phyloP scores from a whole-genome alignment of 2,113 vertebrate genomes.

The Irena cyanogastra region DNA sequence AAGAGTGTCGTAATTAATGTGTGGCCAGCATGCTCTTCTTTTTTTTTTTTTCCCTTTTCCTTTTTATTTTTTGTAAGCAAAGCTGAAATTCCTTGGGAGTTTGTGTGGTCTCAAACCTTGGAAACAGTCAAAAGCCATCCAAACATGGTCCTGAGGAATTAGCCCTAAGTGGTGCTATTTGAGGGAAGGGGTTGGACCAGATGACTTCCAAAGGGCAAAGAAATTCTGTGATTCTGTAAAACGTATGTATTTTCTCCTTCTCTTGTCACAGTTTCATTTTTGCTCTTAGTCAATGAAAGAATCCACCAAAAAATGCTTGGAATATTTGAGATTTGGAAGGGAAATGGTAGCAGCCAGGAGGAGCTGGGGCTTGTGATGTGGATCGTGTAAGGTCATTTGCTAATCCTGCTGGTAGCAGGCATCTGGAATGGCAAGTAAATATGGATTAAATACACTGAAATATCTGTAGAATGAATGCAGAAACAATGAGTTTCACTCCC shows the following conservation, averaged over 20 bases:
- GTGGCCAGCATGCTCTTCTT: background rate
- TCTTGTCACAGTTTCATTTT: background rate
- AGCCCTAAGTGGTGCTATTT: background rate
- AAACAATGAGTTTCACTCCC: background rate
- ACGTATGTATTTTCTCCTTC: rapidly evolving
- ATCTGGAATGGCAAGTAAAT: background rate
- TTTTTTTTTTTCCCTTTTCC: rapidly evolving
- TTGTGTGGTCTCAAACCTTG: background rate
- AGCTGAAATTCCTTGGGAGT: background rate
- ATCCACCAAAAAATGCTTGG: background rate
- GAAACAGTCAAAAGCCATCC: background rate
- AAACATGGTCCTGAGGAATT: background rate
- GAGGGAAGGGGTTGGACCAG: background rate
- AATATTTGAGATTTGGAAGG: background rate
- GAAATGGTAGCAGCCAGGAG: background rate
- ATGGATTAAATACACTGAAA: background rate
- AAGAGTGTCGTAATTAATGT: background rate
- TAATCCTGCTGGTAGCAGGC: background rate
- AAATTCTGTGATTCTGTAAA: background rate
- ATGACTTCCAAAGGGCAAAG: background rate
- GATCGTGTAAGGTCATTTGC: background rate
- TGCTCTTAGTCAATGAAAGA: background rate
- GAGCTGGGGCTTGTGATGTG: background rate
- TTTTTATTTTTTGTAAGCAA: background rate
- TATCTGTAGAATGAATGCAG: background rate